phyloP scores from a whole-genome alignment of 2,797 vertebrate species.

The Morus bassanus region DNA sequence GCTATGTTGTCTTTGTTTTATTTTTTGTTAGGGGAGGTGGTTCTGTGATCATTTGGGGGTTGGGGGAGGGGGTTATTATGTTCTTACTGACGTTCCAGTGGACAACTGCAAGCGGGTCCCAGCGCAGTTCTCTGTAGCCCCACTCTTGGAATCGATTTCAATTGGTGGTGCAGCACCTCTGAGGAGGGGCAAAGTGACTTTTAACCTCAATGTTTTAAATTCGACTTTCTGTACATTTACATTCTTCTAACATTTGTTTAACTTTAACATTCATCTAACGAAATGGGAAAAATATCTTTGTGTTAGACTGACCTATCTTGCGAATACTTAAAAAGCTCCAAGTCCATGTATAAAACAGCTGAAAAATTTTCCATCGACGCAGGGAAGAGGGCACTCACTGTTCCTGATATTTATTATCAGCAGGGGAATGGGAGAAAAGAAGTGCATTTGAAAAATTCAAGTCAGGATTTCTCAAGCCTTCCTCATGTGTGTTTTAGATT shows the following conservation, averaged over 20 bases:
- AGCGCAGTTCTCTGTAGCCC: not conserved
- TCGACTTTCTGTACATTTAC: not conserved
- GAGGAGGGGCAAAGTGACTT: not conserved
- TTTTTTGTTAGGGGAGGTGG: not conserved
- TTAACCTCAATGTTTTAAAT: not conserved
- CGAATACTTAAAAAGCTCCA: not conserved
- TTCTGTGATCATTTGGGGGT: not conserved
- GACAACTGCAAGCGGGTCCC: not conserved
- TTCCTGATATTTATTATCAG: not conserved
- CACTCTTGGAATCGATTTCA: not conserved
- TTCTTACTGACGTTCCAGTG: not conserved
- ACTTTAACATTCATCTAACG: not conserved
- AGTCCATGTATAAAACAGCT: not conserved
- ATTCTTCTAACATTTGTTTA: not conserved
- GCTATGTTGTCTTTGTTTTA: not conserved
- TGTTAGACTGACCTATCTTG: not conserved
- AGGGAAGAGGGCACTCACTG: not conserved
- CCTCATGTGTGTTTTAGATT: not conserved
- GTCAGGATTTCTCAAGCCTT: not conserved
- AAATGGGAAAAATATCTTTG: not conserved
- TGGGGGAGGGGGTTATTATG: not conserved
- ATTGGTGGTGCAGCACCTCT: not conserved
- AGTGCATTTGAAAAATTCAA: not conserved
- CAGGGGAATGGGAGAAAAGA: not conserved
- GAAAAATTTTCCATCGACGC: not conserved